Evolutionary conservation across 2,888 invertebrate species (phyloP), one percentile per base, ranked within the genome.

Genomic region (Apodemia zela): DNA sequence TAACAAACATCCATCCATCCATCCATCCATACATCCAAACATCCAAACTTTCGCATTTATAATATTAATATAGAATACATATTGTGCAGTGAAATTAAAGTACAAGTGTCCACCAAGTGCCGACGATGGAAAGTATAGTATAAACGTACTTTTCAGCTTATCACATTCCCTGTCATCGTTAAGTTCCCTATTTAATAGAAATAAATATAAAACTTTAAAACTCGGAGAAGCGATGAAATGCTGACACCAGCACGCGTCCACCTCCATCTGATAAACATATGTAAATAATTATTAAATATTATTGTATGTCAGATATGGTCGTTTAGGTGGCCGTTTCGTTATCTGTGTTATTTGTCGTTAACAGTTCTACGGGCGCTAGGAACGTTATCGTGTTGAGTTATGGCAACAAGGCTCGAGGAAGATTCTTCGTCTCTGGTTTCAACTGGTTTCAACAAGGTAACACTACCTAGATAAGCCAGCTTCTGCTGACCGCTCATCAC

Each of bases 221-320:
- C 49, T 51, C 35, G 51, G 33, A 51, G 61, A 54, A 58, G 42
- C 75, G 76, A 78, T 78, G 77, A 80, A 79, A 78, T 78, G 80
- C 78, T 76, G 80, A 76, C 79, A 76, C 70, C 73, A 69, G 72
- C 71, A 84, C 86, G 84, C 80, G 83, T 75, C 78, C 75, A 74
- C 76, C 79, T 76, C 65, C 81, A 89, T 90, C 89, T 81, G 90
- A 89, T 90, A 88, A 82, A 81, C 80, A 78, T 78, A 82, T 83
- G 84, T 87, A 85, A 87, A 89, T 90, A 87, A 89, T 89, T 89
- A 89, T 89, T 84, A 89, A 89, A 89, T 89, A 88, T 87, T 85
- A 88, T 89, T 87, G 78, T 80, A 82, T 75, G 80, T 76, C 77
- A 83, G 88, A 89, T 89, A 87, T 81, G 84, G 79, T 84, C 87